Percentiles rank a stretch among this genome's conserved stretches.
These are phyloP conservation scores for Amblyopsis hoosieri DNA, from an alignment of 2,797 vertebrate species.

Conservation along the genomic window DNA sequence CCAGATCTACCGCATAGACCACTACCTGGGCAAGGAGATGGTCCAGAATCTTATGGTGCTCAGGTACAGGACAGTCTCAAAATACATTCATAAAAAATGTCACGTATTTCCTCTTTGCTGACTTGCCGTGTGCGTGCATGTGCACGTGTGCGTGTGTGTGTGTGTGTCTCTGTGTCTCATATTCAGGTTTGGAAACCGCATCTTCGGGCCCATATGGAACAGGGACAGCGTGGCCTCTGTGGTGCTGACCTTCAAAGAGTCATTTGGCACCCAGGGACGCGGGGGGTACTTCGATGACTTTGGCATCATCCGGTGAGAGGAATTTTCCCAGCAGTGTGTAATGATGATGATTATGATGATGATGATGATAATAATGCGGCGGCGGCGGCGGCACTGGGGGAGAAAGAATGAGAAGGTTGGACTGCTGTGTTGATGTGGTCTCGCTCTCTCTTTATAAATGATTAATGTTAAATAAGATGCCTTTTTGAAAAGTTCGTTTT, in stretches of 20 bases:
- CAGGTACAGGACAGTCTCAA: constrained; percentile 69
- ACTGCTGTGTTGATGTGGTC: not conserved
- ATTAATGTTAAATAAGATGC: too few species aligned
- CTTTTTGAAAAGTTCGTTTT: too few species aligned
- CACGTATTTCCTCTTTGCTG: too few species aligned
- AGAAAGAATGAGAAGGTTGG: not conserved
- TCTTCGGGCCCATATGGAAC: constrained; percentile 94
- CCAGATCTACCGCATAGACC: constrained; percentile 95
- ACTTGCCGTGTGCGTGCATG: too few species aligned
- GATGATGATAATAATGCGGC: too few species aligned
- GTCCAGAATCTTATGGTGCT: constrained; percentile 97
- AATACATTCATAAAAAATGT: too few species aligned
- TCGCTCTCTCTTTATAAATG: not conserved
- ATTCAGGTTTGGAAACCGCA: constrained; percentile 89
- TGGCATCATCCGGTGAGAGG: constrained; percentile 90
- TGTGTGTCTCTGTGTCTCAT: not conserved
- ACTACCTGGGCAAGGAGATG: constrained; percentile 97
- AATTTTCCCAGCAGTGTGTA: too few species aligned
- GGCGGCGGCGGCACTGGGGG: too few species aligned
- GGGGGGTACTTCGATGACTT: constrained; percentile 94
- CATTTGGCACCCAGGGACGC: constrained; percentile 90
- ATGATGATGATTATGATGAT: too few species aligned
- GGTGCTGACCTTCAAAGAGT: constrained; percentile 93
- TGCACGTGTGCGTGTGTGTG: too few species aligned
- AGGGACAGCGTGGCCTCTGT: constrained; percentile 88